These are phyloP conservation scores for Electrophaes corylata DNA, from an alignment of 2,888 invertebrate genomes.

Conservation along the genomic window DNA sequence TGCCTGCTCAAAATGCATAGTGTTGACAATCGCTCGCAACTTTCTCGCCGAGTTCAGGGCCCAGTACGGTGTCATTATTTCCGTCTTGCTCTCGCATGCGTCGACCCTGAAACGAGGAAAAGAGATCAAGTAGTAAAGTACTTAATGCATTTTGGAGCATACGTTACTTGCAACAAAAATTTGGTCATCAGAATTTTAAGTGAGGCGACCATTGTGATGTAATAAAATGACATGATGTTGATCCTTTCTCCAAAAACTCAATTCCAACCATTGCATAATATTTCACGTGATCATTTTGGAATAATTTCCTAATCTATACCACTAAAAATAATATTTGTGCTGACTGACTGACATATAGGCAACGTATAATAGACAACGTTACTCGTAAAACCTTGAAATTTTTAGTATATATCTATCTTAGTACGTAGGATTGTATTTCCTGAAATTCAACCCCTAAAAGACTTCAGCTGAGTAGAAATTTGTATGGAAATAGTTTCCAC, in stretches of 20 bases:
- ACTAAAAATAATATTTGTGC: no score
- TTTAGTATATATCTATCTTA: no score
- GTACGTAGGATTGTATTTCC: no score
- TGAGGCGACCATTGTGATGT: slow-evolving; percentile 14
- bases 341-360: no score
- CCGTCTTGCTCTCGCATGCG: slow-evolving; percentile 95
- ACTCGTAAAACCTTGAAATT: no score
- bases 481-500: no score
- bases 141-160: slow-evolving; percentile 28
- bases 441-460: no score
- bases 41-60: slow-evolving; percentile 96
- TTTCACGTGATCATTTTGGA: slow-evolving; percentile 9
- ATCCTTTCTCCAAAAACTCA: slow-evolving; percentile 18
- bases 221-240: slow-evolving; percentile 11
- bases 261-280: slow-evolving; percentile 11
- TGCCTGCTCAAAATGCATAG: slow-evolving; percentile 97
- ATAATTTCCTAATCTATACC: slow-evolving; percentile 7
- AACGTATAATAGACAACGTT: no score
- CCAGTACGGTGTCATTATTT: slow-evolving; percentile 97
- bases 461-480: no score
- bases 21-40: slow-evolving; percentile 95
- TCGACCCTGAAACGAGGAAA: slow-evolving; percentile 86
- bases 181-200: slow-evolving; percentile 16
- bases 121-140: slow-evolving; percentile 7
- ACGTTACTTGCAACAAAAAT: slow-evolving; percentile 18